Percentiles rank a stretch among this genome's conserved stretches.
Conservation (phyloP, 2,888 invertebrate species). For the Ecliptopera silaceata region DNA sequence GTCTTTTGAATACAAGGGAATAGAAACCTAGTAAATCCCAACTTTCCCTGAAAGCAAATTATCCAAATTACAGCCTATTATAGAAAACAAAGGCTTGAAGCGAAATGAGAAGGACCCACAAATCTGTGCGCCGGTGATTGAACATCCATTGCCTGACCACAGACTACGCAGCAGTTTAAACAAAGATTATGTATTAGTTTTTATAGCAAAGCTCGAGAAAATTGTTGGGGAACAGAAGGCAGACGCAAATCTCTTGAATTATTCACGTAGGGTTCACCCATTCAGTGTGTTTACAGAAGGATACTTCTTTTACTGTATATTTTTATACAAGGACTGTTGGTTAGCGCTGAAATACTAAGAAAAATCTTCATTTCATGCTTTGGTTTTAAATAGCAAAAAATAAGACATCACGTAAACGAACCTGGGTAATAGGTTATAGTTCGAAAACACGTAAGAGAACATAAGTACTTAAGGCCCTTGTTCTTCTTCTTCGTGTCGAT, state of each 20-base stretch:
- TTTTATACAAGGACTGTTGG: too few species aligned
- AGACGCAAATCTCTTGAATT: constrained; percentile 51
- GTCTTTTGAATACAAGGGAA: constrained; percentile 2
- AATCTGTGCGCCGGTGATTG: constrained; percentile 44
- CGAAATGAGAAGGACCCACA: constrained; percentile 39
- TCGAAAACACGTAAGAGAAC: too few species aligned
- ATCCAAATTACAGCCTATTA: constrained; percentile 45
- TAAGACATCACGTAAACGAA: too few species aligned
- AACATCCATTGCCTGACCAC: constrained; percentile 55
- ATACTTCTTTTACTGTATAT: too few species aligned
- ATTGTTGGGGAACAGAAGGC: constrained; percentile 63
- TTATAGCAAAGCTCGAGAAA: constrained; percentile 48
- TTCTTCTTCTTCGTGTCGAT: too few species aligned
- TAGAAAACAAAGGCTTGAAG: constrained; percentile 38
- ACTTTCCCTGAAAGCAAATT: constrained; percentile 44
- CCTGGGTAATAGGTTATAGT: too few species aligned
- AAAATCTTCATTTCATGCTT: too few species aligned
- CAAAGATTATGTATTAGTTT: constrained; percentile 19
- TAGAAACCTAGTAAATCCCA: constrained; percentile 24
- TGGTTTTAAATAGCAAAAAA: too few species aligned
- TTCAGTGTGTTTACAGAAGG: too few species aligned
- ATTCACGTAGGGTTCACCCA: constrained; percentile 39
- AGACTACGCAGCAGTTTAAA: constrained; percentile 12
- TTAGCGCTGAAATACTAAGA: too few species aligned
- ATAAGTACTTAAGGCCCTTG: too few species aligned